phyloP scores from a whole-genome alignment of 2,113 vertebrate genomes.

The Panthera tigris region DNA sequence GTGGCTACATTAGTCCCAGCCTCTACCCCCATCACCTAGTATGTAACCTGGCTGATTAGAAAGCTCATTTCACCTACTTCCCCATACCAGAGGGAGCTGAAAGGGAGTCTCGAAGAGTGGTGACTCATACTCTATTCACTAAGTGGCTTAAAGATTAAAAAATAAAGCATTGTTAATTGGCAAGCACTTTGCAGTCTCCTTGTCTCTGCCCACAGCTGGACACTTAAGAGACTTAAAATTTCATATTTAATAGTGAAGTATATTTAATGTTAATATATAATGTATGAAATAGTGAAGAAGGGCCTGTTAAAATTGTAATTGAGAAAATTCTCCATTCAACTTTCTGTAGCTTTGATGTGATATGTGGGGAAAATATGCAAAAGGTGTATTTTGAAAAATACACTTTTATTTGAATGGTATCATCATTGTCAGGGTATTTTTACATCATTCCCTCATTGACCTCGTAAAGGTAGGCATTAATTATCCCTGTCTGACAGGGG shows the following conservation, averaged over 20 bases:
- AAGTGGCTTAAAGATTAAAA: slow-evolving; percentile 55
- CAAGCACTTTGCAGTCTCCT: slow-evolving; percentile 35
- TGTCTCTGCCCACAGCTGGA: slow-evolving; percentile 2
- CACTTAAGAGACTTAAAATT: not conserved
- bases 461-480: not conserved
- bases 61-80: slow-evolving; percentile 32
- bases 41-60: slow-evolving; percentile 24
- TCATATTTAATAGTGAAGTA: not conserved
- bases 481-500: not conserved
- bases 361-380: not conserved
- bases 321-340: not conserved
- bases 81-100: not conserved
- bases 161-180: slow-evolving; percentile 33
- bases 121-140: slow-evolving; percentile 22
- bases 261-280: not conserved
- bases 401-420: not conserved
- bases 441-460: not conserved
- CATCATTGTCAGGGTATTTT: slow-evolving; percentile 12
- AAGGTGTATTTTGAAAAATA: slow-evolving; percentile 17
- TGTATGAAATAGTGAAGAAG: not conserved
- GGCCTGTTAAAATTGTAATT: not conserved
- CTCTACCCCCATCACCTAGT: not conserved
- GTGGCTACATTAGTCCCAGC: not conserved
- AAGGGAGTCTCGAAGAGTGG: not conserved
- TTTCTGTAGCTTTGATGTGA: slow-evolving; percentile 47